Base-by-base conservation (phyloP, 2,113 vertebrate species). In the Pseudopodoces humilis region DNA sequence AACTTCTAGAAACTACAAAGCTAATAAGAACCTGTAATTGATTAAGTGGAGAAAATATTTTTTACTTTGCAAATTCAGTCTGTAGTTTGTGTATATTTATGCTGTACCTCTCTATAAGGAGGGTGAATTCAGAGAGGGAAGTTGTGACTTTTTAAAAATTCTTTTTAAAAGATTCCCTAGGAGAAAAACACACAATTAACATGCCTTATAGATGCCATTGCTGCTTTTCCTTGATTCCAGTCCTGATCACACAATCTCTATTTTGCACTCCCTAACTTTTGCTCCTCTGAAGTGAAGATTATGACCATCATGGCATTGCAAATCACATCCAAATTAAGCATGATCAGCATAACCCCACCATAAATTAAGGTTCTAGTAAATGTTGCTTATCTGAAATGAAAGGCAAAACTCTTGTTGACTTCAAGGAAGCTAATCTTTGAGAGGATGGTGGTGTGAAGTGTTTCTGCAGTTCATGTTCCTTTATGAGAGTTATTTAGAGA, bases 1-100 rank as follows among this genome's bases (percentile, higher is more conserved):
- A 88, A 87, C 49, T 93, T 90, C 30, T 78, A 53, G 50, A 88
- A 90, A 79, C 78, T 83, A 83, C 47, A 91, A 86, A 84, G 64
- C 19, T 84, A 92, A 21, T 56, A 91, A 88, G 52, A 91, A 84
- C 30, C 68, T 68, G 71, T 37, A 28, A 75, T n/a, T 74, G 69
- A 83, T n/a, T 71, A 63, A 27, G 22, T n/a, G 23, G 23, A 31
- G 49, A 11, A 79, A 84, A 43, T 68, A 82, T 39, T 82, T 90
- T 92, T 90, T 50, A 53, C 39, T 90, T 65, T 71, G 41, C 49
- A 78, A 76, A 78, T 69, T 44, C 56, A 91, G 52, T 44, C 76
- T 82, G 52, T 25, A 31, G 25, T 4, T 2, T 18, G 19, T 17
- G 8, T 70, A 19, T 52, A 63, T 74, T 86, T 81, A 74, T 27